Conservation (phyloP, 1,140 invertebrate species). For the Bicyclus anynana region DNA sequence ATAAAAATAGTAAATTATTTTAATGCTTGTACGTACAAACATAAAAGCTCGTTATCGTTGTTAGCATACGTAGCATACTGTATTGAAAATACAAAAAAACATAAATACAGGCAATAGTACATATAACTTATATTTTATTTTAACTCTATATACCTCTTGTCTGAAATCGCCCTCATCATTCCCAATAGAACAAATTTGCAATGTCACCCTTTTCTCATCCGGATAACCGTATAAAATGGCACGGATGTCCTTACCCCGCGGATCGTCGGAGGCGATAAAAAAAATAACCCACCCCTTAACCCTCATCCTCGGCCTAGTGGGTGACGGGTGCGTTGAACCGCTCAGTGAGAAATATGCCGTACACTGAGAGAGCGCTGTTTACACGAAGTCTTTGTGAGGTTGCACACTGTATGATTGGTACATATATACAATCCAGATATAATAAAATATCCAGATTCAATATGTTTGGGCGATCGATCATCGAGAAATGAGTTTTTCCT, state of each 20-base stretch:
- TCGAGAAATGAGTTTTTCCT: too few species aligned
- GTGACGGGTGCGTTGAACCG: conserved; percentile 24
- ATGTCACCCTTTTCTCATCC: conserved; percentile 25
- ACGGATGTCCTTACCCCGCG: conserved; percentile 53
- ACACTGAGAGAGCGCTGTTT: conserved; percentile 22
- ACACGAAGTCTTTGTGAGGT: conserved; percentile 11
- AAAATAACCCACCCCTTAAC: conserved; percentile 29
- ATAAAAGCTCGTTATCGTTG: too few species aligned
- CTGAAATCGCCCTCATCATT: conserved; percentile 1
- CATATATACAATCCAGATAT: too few species aligned
- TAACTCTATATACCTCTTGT: not conserved
- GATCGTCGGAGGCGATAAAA: conserved; percentile 49
- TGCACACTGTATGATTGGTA: not conserved
- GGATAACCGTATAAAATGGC: conserved; percentile 55
- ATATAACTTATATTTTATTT: too few species aligned
- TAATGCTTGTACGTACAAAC: too few species aligned
- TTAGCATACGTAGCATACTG: too few species aligned
- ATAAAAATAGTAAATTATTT: too few species aligned
- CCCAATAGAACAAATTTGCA: conserved; percentile 18
- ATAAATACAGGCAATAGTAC: too few species aligned
- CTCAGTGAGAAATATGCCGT: conserved; percentile 24
- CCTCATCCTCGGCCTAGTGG: conserved; percentile 15
- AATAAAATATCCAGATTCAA: too few species aligned
- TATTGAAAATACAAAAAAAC: too few species aligned
- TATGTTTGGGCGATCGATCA: too few species aligned